These are phyloP conservation scores for Limanda limanda DNA, from an alignment of 2,113 vertebrate species.

Conservation along the genomic window DNA sequence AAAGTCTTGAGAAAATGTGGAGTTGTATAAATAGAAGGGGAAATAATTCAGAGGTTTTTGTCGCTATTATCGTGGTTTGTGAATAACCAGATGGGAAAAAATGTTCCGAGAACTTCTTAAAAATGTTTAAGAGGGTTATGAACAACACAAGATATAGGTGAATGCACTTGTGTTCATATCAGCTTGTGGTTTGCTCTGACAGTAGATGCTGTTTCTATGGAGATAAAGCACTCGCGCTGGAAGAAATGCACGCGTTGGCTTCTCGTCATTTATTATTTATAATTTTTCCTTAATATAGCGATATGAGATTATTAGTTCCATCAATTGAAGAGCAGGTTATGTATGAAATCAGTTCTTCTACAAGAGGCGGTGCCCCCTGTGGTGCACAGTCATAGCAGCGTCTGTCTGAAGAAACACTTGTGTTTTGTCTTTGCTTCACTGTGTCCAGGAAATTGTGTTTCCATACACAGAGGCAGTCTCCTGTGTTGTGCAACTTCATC, in stretches of 20 bases:
- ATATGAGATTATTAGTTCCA: background rate
- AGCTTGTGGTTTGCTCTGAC: constrained; percentile 14
- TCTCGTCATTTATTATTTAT: background rate
- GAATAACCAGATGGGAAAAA: background rate
- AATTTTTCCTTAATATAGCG: background rate
- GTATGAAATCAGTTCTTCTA: background rate
- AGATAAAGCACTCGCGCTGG: constrained; percentile 21
- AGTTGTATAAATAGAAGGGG: constrained; percentile 14
- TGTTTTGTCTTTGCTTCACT: too few relatives aligned
- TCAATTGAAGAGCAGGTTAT: background rate
- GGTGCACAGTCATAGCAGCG: background rate
- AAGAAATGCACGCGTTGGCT: background rate
- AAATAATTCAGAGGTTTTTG: background rate
- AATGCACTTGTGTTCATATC: constrained; percentile 32
- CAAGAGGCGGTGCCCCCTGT: background rate
- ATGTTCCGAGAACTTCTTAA: background rate
- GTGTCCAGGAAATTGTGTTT: background rate
- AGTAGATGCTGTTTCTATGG: constrained; percentile 38
- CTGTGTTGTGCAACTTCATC: background rate
- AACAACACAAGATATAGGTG: background rate
- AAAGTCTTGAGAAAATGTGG: background rate
- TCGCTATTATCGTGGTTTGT: background rate
- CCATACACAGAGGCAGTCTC: background rate
- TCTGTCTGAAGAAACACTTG: background rate
- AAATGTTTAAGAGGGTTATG: background rate